A percentile compares a stretch with the other conserved stretches of the same genome.
These are phyloP conservation scores for Notodonta dromedarius DNA, from an alignment of 2,888 invertebrate species.

Conservation along the genomic window DNA sequence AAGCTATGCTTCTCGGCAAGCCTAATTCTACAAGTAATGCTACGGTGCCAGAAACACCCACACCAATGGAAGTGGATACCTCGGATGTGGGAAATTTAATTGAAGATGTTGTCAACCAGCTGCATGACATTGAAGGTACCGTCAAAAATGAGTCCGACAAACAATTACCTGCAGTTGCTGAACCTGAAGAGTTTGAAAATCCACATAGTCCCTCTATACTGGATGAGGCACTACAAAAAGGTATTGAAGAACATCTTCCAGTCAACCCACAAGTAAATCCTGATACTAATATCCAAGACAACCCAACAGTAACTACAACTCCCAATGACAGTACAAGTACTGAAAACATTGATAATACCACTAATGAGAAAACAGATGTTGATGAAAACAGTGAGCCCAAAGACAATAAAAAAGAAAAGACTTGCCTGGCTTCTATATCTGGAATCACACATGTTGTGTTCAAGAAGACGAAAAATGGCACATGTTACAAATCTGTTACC, in stretches of 20 bases:
- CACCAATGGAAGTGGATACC: constrained; percentile 64
- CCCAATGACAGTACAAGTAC: constrained; percentile 11
- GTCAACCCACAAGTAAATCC: constrained; percentile 8
- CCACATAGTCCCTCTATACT: constrained; percentile 75
- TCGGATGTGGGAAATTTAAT: constrained; percentile 54
- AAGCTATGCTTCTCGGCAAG: constrained; percentile 76
- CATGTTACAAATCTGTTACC: constrained; percentile 68
- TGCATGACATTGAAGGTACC: constrained; percentile 42
- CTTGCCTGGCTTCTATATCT: constrained; percentile 32
- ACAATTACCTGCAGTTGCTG: constrained; percentile 33
- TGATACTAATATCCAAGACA: constrained; percentile 7
- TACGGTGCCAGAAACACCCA: constrained; percentile 26
- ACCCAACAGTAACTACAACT: constrained; percentile 1
- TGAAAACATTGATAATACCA: not conserved
- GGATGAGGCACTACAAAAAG: constrained; percentile 68
- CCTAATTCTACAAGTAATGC: constrained; percentile 40
- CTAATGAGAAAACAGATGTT: constrained; percentile 30
- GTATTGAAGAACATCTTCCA: constrained; percentile 67
- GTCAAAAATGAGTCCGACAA: constrained; percentile 27
- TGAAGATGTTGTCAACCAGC: constrained; percentile 56
- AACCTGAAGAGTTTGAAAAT: constrained; percentile 53
- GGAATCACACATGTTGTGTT: constrained; percentile 69
- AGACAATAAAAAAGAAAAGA: constrained; percentile 32
- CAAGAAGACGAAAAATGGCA: constrained; percentile 64
- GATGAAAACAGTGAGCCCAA: constrained; percentile 35